phyloP scores from a whole-genome alignment of 30 jellyfish, hydroid and myxozoan species.

The Cassiopea xamachana region DNA sequence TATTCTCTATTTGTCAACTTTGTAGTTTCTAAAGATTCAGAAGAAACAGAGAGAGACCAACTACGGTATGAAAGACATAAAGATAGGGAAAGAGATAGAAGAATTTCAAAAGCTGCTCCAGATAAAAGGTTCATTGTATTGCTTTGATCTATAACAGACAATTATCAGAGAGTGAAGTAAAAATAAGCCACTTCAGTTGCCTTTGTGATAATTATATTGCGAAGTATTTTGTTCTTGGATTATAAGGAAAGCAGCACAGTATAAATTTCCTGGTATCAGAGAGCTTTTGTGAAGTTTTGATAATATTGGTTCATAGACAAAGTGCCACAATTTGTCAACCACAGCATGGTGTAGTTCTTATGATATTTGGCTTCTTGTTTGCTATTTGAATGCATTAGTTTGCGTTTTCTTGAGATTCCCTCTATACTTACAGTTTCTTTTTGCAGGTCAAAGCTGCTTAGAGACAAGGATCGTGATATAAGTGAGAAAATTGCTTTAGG shows the following conservation, averaged over 20 bases:
- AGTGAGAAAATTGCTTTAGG: conserved; percentile 99
- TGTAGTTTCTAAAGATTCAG: conserved; percentile 82
- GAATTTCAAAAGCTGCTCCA: conserved; percentile 97
- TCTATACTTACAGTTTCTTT: not conserved
- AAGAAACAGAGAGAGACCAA: conserved; percentile 90
- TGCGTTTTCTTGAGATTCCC: too few relatives aligned
- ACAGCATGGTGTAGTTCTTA: too few relatives aligned
- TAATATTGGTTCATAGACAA: too few relatives aligned
- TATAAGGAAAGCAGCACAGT: too few relatives aligned
- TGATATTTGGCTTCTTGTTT: not conserved
- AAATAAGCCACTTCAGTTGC: too few relatives aligned
- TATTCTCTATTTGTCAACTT: not conserved
- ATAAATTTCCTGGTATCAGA: too few relatives aligned
- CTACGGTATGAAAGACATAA: conserved; percentile 95
- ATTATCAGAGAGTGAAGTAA: not conserved
- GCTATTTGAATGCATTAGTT: not conserved
- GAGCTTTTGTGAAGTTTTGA: too few relatives aligned
- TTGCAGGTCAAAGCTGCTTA: conserved; percentile 81
- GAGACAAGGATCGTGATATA: conserved; percentile 99
- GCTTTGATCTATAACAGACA: not conserved
- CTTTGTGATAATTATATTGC: too few relatives aligned
- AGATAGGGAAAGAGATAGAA: conserved; percentile 97
- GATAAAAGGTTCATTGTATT: conserved; percentile 85
- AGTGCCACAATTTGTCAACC: too few relatives aligned
- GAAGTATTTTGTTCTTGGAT: too few relatives aligned